phyloP scores from a whole-genome alignment of 2,888 invertebrate genomes.

The Cremastinae sp. region DNA sequence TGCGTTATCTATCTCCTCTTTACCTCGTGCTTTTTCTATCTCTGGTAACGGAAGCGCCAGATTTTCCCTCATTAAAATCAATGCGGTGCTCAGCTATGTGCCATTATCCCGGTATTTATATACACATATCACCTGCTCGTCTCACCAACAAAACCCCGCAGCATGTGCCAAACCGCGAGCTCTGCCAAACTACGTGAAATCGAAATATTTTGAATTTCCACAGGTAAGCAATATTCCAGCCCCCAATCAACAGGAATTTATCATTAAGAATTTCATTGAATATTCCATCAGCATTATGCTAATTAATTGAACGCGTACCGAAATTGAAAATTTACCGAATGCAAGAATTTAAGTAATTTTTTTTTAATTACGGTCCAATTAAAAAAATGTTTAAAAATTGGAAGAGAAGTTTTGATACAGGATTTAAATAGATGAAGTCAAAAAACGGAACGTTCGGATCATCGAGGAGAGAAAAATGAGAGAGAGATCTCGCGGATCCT shows the following conservation, averaged over 20 bases:
- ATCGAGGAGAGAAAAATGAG: slow-evolving; percentile 6
- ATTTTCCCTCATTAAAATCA: slow-evolving; percentile 59
- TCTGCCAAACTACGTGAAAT: background rate
- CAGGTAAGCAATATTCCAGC: background rate
- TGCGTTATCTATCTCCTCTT: background rate
- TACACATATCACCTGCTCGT: slow-evolving; percentile 20
- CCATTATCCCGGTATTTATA: slow-evolving; percentile 37
- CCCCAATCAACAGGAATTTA: background rate
- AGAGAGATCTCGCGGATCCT: slow-evolving; percentile 50
- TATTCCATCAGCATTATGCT: background rate
- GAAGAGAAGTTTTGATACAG: too few relatives aligned
- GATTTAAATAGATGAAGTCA: slow-evolving; percentile 62
- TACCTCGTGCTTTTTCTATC: slow-evolving; percentile 3
- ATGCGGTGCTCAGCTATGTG: slow-evolving; percentile 30
- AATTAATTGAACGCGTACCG: background rate
- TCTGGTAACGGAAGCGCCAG: slow-evolving; percentile 34
- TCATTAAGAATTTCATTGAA: background rate
- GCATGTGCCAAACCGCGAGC: slow-evolving; percentile 1
- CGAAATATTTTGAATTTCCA: slow-evolving; percentile 16
- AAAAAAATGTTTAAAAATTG: background rate
- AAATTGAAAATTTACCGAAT: background rate
- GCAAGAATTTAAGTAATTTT: too few relatives aligned
- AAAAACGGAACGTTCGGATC: slow-evolving; percentile 41
- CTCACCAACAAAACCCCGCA: slow-evolving; percentile 10
- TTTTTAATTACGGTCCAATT: too few relatives aligned